Conservation (phyloP, 2,113 vertebrate genomes). For the Gobius niger region DNA sequence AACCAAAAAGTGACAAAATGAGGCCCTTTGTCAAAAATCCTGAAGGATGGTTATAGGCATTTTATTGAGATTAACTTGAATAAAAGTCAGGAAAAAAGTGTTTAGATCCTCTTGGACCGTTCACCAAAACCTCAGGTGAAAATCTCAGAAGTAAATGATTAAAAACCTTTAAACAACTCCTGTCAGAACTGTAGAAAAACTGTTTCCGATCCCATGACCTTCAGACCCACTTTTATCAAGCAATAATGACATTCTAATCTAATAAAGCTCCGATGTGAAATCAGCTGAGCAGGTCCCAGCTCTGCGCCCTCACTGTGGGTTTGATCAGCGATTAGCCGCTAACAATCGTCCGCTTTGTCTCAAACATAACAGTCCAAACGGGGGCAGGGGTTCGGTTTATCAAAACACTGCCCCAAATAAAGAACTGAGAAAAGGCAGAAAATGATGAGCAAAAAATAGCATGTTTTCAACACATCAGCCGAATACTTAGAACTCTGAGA, state of each 20-base stretch:
- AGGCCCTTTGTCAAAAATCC: too few relatives aligned
- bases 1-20: too few relatives aligned
- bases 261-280: constrained; percentile 25
- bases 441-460: too few relatives aligned
- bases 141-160: too few relatives aligned
- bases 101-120: too few relatives aligned
- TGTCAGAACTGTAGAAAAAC: neutral
- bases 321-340: constrained; percentile 41
- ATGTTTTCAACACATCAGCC: too few relatives aligned
- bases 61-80: too few relatives aligned
- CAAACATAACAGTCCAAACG: neutral
- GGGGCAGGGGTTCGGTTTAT: neutral
- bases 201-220: neutral
- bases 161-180: too few relatives aligned
- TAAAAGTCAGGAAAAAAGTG: too few relatives aligned
- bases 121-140: too few relatives aligned
- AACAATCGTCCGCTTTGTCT: constrained; percentile 48
- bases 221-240: neutral
- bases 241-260: constrained; percentile 7
- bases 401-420: neutral
- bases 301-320: constrained; percentile 10
- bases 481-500: too few relatives aligned
- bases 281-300: constrained; percentile 38
- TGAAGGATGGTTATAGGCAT: too few relatives aligned
- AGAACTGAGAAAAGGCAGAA: neutral